phyloP scores from a whole-genome alignment of 2,797 vertebrate genomes.

The Sebastes reedi region DNA sequence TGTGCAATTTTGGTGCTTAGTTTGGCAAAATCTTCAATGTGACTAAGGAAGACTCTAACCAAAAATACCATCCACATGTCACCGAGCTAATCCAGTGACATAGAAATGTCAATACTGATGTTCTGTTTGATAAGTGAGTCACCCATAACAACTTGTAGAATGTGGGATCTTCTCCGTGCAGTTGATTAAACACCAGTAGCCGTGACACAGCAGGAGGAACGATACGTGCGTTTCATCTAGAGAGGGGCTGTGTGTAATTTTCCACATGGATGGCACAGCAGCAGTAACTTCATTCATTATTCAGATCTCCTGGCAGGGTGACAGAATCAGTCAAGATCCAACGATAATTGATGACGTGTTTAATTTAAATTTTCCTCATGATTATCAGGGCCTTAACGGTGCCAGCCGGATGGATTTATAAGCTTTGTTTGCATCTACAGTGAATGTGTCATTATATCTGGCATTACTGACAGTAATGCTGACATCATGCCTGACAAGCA shows the following conservation, averaged over 20 bases:
- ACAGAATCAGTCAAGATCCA: background rate
- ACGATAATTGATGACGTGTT: background rate
- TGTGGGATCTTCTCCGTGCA: background rate
- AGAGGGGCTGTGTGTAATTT: background rate
- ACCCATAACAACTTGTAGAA: background rate
- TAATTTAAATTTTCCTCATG: background rate
- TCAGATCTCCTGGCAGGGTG: background rate
- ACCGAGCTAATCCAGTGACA: background rate
- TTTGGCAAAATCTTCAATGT: background rate
- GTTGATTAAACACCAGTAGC: background rate
- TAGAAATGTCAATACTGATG: background rate
- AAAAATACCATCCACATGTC: background rate
- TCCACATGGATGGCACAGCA: background rate
- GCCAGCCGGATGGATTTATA: background rate
- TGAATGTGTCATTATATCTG: background rate
- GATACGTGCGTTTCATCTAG: background rate
- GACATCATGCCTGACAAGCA: background rate
- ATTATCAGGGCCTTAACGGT: background rate
- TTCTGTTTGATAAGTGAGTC: background rate
- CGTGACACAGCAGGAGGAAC: background rate
- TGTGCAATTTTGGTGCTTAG: background rate
- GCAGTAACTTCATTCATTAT: constrained; percentile 1
- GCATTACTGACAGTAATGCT: background rate
- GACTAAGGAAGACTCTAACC: background rate
- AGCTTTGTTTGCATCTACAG: background rate